phyloP scores from a whole-genome alignment of 64 coral and sea anemone genomes.

The Montipora sp. region DNA sequence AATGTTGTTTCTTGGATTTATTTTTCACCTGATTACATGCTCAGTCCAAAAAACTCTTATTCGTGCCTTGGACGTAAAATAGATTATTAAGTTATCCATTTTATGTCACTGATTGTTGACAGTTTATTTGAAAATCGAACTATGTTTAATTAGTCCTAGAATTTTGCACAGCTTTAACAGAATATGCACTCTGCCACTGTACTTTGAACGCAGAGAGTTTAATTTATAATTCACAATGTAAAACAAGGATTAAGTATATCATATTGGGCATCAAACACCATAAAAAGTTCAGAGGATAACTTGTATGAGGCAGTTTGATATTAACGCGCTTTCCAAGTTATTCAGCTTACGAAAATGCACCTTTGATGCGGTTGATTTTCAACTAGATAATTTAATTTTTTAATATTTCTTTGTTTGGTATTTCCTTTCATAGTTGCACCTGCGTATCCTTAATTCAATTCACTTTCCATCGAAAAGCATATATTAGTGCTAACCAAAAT shows the following conservation, averaged over 20 bases:
- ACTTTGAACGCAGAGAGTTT: too few relatives aligned
- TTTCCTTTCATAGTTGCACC: neutral
- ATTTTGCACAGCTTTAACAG: too few relatives aligned
- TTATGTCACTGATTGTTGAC: neutral
- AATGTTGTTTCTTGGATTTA: neutral
- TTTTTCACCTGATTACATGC: neutral
- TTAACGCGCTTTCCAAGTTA: too few relatives aligned
- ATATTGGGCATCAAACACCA: too few relatives aligned
- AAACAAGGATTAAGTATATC: too few relatives aligned
- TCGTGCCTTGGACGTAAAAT: neutral
- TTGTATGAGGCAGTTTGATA: too few relatives aligned
- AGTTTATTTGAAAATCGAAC: neutral
- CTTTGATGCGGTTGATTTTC: neutral
- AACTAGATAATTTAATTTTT: neutral
- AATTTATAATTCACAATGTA: too few relatives aligned
- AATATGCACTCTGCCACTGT: too few relatives aligned
- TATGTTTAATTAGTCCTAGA: too few relatives aligned
- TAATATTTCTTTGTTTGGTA: neutral
- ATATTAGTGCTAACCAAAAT: too few relatives aligned
- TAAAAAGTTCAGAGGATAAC: too few relatives aligned
- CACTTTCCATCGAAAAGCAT: neutral
- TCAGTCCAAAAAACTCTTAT: neutral
- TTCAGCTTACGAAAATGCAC: too few relatives aligned
- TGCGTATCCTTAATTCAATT: neutral
- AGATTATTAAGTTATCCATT: slow-evolving; percentile 35